Evolutionary conservation across 2,113 vertebrate species (phyloP).

Genomic region (Galbula dea): DNA sequence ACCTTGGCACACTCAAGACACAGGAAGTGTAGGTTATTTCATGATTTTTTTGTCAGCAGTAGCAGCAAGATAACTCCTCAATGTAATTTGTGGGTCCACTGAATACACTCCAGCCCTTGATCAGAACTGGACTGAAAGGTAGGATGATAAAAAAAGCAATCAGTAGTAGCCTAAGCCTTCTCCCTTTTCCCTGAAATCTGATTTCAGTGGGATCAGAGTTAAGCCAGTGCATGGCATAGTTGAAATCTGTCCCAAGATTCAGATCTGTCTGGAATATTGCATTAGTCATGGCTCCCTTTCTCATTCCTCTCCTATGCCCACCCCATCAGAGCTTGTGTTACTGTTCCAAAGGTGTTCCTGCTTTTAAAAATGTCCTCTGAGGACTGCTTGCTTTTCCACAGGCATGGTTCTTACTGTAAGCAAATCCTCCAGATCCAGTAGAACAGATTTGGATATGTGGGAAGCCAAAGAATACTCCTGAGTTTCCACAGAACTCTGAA

Average conservation of each 20-base stretch:
- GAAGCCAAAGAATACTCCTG: neutral
- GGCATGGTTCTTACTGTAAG: neutral
- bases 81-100: neutral
- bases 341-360: neutral
- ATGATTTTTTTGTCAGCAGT: neutral
- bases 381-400: constrained; percentile 5
- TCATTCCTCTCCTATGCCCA: neutral
- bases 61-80: neutral
- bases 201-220: neutral
- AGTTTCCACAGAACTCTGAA: neutral
- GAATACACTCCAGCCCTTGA: neutral
- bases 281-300: neutral
- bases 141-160: neutral
- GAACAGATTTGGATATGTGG: neutral
- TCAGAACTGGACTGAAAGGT: neutral
- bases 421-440: neutral
- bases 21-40: constrained; percentile 10
- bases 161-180: neutral
- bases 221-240: neutral
- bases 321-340: neutral
- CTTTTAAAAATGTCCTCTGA: neutral
- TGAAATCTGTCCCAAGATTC: neutral
- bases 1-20: neutral
- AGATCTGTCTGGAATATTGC: neutral
- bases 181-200: neutral